These are phyloP conservation scores for Maylandia zebra DNA, from an alignment of 2,113 vertebrate genomes.

Conservation along the genomic window DNA sequence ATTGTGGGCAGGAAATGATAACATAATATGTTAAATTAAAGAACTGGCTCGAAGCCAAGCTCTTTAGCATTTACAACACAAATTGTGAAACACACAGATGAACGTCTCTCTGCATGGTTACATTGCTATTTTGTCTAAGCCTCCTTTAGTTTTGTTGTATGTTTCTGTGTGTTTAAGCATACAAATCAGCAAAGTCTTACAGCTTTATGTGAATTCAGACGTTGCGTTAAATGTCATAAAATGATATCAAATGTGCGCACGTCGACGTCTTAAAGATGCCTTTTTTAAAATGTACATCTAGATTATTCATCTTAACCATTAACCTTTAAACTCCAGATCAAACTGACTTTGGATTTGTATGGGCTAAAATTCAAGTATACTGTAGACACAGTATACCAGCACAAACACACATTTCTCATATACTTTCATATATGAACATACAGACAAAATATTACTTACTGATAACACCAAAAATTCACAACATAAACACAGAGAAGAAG, in stretches of 20 bases:
- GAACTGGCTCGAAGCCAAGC: not conserved
- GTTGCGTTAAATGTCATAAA: not conserved
- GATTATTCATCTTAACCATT: not conserved
- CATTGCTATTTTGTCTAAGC: conserved; percentile 42
- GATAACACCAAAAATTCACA: conserved; percentile 6
- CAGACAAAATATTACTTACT: conserved; percentile 75
- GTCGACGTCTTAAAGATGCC: not conserved
- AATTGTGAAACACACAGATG: conserved; percentile 11
- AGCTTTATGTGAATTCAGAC: not conserved
- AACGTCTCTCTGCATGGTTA: conserved; percentile 12
- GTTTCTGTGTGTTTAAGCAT: conserved; percentile 63
- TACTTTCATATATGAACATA: conserved; percentile 74
- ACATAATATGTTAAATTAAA: not conserved
- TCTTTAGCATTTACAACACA: conserved; percentile 25
- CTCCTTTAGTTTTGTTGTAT: conserved; percentile 68
- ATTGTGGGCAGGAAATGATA: not conserved
- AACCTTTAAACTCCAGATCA: not conserved
- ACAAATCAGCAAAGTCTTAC: conserved; percentile 62
- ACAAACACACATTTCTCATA: conserved; percentile 71
- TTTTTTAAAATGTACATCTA: not conserved
- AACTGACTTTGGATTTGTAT: conserved; percentile 62
- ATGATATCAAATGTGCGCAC: not conserved
- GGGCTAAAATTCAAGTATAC: conserved; percentile 44
- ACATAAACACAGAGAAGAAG: conserved; percentile 11
- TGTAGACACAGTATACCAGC: conserved; percentile 28